phyloP scores from a whole-genome alignment of 1,140 invertebrate genomes.

The Magallana gigas region DNA sequence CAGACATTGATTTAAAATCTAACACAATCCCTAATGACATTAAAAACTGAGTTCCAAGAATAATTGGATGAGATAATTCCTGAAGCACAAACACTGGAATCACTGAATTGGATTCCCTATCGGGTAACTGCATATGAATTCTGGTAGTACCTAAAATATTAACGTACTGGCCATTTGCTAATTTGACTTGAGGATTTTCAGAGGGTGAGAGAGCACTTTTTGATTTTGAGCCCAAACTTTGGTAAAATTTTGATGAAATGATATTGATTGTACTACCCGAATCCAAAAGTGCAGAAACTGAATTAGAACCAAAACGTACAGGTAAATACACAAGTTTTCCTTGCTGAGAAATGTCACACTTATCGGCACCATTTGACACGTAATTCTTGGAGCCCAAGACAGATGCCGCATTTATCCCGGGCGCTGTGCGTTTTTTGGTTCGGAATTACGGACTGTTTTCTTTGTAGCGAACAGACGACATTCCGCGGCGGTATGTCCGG shows the following conservation, averaged over 20 bases:
- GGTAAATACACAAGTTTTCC: constrained; percentile 24
- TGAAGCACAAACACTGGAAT: constrained; percentile 39
- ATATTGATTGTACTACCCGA: constrained; percentile 40
- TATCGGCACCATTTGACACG: no score
- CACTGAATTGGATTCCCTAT: neutral
- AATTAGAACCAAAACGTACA: constrained; percentile 6
- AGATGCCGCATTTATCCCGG: no score
- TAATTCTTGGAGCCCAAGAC: no score
- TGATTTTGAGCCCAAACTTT: neutral
- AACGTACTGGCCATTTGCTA: constrained; percentile 24
- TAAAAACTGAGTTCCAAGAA: constrained; percentile 41
- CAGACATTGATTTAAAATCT: constrained; percentile 23
- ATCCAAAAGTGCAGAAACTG: constrained; percentile 28
- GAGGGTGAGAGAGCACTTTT: neutral
- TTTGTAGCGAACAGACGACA: no score
- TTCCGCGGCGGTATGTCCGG: no score
- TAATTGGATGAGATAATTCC: constrained; percentile 46
- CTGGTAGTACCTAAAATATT: constrained; percentile 41
- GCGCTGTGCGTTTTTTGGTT: no score
- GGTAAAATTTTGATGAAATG: constrained; percentile 21
- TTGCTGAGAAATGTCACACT: neutral
- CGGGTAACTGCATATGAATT: constrained; percentile 11
- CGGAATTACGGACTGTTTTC: no score
- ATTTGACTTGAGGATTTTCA: constrained; percentile 10
- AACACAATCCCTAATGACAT: constrained; percentile 25